These are phyloP conservation scores for Polymixis lichenea DNA, from an alignment of 2,888 invertebrate species.

Conservation along the genomic window DNA sequence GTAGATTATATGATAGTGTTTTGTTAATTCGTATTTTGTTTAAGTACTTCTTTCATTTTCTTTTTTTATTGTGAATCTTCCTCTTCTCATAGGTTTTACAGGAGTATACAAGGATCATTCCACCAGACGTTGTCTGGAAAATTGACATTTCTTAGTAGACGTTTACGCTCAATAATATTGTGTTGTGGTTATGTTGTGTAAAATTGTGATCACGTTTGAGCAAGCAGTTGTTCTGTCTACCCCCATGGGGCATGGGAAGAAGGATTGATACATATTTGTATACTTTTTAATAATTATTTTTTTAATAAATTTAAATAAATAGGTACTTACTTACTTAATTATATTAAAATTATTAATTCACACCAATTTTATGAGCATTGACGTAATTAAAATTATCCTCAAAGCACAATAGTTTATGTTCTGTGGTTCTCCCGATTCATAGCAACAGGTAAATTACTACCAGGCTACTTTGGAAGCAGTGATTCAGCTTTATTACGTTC, in stretches of 20 bases:
- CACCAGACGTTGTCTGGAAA: background rate
- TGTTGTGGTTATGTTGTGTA: background rate
- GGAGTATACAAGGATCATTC: background rate
- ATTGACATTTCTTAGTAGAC: background rate
- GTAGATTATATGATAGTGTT: background rate
- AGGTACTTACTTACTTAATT: too few relatives aligned
- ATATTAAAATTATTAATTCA: background rate
- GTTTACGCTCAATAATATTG: background rate
- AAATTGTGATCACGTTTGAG: conserved; percentile 1
- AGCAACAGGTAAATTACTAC: conserved; percentile 34
- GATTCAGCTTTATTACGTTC: conserved; percentile 22
- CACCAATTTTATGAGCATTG: background rate
- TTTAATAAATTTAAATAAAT: too few relatives aligned
- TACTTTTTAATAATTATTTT: too few relatives aligned
- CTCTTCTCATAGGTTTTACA: background rate
- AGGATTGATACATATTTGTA: background rate
- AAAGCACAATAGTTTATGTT: background rate
- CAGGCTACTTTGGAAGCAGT: conserved; percentile 31
- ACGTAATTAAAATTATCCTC: background rate
- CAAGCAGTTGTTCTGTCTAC: background rate
- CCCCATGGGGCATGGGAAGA: too few relatives aligned
- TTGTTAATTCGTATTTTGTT: background rate
- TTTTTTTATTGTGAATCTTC: background rate
- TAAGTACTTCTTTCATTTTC: background rate
- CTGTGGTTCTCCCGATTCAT: background rate